Conservation (phyloP, 2,888 invertebrate genomes). For the Xiphydria camelus region DNA sequence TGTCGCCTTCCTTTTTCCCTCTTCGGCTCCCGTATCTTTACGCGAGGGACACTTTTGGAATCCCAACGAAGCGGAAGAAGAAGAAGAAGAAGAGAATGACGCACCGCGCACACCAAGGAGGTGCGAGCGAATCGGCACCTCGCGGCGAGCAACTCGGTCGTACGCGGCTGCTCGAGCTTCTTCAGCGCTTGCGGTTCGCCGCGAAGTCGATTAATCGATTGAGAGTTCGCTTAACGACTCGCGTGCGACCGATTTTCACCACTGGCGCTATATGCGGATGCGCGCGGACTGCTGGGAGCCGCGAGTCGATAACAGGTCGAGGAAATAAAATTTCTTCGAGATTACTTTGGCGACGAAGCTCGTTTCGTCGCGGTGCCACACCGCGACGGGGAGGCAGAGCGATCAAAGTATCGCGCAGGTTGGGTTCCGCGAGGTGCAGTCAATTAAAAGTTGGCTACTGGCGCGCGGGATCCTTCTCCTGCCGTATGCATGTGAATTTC, state of each 20-base stretch:
- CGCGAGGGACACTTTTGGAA: conserved; percentile 12
- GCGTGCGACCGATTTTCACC: too few species aligned
- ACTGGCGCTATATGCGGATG: too few species aligned
- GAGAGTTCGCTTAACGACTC: too few species aligned
- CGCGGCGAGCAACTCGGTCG: too few species aligned
- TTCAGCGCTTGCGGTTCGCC: too few species aligned
- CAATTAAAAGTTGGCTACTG: conserved; percentile 46
- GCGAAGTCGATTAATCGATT: too few species aligned
- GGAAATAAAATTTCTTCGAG: conserved; percentile 7
- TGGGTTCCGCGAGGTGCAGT: conserved; percentile 36
- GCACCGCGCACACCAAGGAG: too few species aligned
- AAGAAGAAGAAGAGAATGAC: too few species aligned
- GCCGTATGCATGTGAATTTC: conserved; percentile 23
- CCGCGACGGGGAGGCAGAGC: background rate
- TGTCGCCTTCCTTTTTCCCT: conserved; percentile 14
- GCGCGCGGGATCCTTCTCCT: conserved; percentile 14
- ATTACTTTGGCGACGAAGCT: background rate
- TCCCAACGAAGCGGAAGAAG: conserved; percentile 20
- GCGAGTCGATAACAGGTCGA: too few species aligned
- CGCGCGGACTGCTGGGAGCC: too few species aligned
- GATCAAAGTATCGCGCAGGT: conserved; percentile 37
- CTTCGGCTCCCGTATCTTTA: conserved; percentile 2
- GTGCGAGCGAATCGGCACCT: too few species aligned
- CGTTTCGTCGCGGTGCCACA: background rate
- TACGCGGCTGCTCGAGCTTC: too few species aligned